These are phyloP conservation scores for Cathartes aura DNA, from an alignment of 2,113 vertebrate genomes.

Conservation along the genomic window DNA sequence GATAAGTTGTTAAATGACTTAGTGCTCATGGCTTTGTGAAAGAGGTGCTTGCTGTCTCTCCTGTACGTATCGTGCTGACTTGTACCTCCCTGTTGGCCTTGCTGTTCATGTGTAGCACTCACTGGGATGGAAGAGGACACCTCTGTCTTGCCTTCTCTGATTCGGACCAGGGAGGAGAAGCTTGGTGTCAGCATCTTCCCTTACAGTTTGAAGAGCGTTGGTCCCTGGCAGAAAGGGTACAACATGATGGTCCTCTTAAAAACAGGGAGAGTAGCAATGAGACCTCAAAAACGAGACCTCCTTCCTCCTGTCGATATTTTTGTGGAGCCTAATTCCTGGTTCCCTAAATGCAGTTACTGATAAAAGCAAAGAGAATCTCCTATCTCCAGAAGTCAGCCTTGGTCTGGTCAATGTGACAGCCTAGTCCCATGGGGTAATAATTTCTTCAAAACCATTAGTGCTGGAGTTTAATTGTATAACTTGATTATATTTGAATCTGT, in stretches of 20 bases:
- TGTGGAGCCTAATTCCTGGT: background rate
- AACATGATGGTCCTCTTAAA: background rate
- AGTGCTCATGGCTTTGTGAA: background rate
- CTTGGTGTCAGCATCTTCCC: background rate
- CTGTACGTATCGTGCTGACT: accelerated
- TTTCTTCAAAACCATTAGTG: background rate
- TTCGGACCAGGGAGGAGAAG: background rate
- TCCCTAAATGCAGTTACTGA: background rate
- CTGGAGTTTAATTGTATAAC: background rate
- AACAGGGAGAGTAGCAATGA: background rate
- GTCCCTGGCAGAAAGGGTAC: background rate
- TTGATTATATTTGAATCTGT: background rate
- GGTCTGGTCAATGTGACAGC: background rate
- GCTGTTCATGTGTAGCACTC: background rate
- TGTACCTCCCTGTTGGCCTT: background rate
- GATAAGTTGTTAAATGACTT: background rate
- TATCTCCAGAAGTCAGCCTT: background rate
- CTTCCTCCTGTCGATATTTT: background rate
- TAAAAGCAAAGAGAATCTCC: background rate
- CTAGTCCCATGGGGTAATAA: background rate
- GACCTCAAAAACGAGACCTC: background rate
- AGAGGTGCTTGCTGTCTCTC: background rate
- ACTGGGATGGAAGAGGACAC: background rate
- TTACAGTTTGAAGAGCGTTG: background rate
- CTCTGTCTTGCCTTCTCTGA: background rate